Conservation (phyloP, 2,888 invertebrate species). For the Cremastinae sp. region DNA sequence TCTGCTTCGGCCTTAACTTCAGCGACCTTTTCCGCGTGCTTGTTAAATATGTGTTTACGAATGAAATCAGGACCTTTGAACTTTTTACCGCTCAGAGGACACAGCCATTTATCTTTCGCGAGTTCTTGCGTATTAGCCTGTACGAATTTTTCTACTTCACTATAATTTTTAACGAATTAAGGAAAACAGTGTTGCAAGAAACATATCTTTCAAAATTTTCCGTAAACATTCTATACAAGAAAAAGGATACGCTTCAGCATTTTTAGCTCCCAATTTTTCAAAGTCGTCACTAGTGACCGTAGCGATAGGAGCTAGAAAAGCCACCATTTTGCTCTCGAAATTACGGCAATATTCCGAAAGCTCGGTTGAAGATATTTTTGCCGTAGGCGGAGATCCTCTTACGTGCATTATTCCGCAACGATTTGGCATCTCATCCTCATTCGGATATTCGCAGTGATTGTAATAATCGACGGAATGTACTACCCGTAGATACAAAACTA, state of each 20-base stretch:
- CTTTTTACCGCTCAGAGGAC: slow-evolving; percentile 98
- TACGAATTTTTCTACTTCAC: slow-evolving; percentile 96
- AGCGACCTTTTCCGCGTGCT: slow-evolving; percentile 97
- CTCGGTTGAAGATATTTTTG: slow-evolving; percentile 89
- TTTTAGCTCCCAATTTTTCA: slow-evolving; percentile 91
- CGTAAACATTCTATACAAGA: no score
- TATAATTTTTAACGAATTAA: slow-evolving; percentile 60
- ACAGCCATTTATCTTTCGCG: slow-evolving; percentile 99
- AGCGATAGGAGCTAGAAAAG: slow-evolving; percentile 90
- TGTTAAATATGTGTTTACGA: slow-evolving; percentile 98
- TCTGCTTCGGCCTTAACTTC: slow-evolving; percentile 98
- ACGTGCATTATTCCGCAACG: slow-evolving; percentile 99
- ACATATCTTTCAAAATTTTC: no score
- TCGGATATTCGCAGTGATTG: slow-evolving; percentile 99
- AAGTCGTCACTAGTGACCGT: slow-evolving; percentile 89
- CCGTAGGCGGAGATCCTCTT: slow-evolving; percentile 92
- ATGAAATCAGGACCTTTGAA: slow-evolving; percentile 99
- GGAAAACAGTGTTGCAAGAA: not conserved
- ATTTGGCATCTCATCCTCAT: slow-evolving; percentile 99
- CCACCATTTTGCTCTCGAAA: slow-evolving; percentile 95
- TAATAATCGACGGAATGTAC: slow-evolving; percentile 99
- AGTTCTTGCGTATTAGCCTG: slow-evolving; percentile 97
- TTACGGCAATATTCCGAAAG: slow-evolving; percentile 88
- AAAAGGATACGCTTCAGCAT: slow-evolving; percentile 83
- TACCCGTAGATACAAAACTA: slow-evolving; percentile 95